Percentiles rank a stretch among this genome's conserved stretches.
Conservation (phyloP, 2,797 vertebrate species). For the Sebastes elongatus region DNA sequence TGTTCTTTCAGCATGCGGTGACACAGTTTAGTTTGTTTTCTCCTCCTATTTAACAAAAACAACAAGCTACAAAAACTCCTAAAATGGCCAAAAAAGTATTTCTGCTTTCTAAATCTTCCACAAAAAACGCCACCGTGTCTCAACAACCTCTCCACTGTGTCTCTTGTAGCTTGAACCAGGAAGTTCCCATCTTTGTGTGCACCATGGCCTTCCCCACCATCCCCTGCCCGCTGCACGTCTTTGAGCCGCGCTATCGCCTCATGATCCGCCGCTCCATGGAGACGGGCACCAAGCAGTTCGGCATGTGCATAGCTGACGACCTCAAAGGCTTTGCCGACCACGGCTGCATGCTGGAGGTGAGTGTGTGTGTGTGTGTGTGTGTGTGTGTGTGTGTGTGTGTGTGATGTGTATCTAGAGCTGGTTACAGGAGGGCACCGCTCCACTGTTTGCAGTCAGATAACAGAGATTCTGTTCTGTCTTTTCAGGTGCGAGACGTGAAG, state of each 20-base stretch:
- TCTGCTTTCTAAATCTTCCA: not conserved
- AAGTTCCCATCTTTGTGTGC: conserved; percentile 96
- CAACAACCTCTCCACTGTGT: not conserved
- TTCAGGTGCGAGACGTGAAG: conserved; percentile 89
- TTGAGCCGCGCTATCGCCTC: conserved; percentile 92
- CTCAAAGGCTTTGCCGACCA: conserved; percentile 92
- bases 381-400: not conserved
- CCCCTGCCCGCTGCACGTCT: conserved; percentile 92
- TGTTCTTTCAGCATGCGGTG: not conserved
- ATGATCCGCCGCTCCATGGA: conserved; percentile 97
- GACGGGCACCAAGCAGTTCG: conserved; percentile 93
- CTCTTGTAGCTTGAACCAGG: conserved; percentile 89
- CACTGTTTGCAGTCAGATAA: not conserved
- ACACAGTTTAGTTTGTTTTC: not conserved
- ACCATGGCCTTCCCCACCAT: conserved; percentile 96
- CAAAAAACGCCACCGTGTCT: not conserved
- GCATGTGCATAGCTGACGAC: conserved; percentile 94
- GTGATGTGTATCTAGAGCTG: not conserved
- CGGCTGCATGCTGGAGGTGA: conserved; percentile 91
- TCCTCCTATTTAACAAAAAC: not conserved
- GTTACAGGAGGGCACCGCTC: not conserved
- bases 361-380: not conserved
- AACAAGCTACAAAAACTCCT: too few relatives aligned
- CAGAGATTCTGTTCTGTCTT: not conserved
- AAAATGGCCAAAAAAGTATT: too few relatives aligned